Evolutionary conservation across 2,113 vertebrate genomes (phyloP).

Genomic region (Tamias sibiricus): DNA sequence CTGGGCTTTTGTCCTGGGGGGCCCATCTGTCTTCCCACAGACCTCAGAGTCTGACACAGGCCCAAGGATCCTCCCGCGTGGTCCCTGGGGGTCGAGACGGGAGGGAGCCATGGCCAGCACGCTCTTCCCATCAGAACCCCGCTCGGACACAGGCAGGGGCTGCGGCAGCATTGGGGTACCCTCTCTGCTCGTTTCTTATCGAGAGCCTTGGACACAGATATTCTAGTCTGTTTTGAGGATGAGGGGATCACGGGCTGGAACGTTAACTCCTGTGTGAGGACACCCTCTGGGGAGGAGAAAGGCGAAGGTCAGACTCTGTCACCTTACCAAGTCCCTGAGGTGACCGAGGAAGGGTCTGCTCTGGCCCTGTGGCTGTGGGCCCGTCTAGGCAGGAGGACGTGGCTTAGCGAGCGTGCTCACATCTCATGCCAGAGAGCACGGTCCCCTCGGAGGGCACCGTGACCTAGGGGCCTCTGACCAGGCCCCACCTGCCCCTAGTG

Average conservation of each 20-base stretch:
- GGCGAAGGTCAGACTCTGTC: rapidly evolving
- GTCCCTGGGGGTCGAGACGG: not conserved
- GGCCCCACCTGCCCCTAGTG: too few species aligned
- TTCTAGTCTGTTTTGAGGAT: not conserved
- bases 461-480: too few species aligned
- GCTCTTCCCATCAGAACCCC: not conserved
- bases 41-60: not conserved
- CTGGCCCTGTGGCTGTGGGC: too few species aligned
- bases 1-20: not conserved
- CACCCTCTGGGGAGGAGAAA: not conserved
- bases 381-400: not conserved
- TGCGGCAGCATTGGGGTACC: not conserved
- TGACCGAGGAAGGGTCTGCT: not conserved
- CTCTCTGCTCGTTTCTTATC: not conserved
- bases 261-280: not conserved
- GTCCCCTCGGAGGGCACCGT: too few species aligned
- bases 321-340: not conserved
- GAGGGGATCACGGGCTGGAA: not conserved
- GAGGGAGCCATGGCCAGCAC: not conserved
- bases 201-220: not conserved
- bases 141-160: too few species aligned
- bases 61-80: not conserved
- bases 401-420: not conserved
- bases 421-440: too few species aligned
- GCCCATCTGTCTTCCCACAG: not conserved